phyloP scores from a whole-genome alignment of 2,888 invertebrate species.

The Trachelus tabidus region DNA sequence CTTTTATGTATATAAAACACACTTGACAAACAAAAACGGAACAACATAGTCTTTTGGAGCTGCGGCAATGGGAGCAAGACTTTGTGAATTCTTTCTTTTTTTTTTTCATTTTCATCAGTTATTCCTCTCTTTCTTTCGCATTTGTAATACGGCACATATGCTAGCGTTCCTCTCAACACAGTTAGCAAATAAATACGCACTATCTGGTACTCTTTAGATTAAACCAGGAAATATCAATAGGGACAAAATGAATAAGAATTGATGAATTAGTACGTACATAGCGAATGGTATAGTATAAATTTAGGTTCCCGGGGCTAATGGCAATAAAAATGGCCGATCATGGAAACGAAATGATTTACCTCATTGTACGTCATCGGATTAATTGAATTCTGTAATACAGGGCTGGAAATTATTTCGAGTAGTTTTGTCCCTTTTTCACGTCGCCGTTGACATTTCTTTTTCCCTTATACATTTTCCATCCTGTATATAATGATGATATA shows the following conservation, averaged over 20 bases:
- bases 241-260: neutral
- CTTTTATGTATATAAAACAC: slow-evolving; percentile 59
- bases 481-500: neutral
- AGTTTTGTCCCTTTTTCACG: neutral
- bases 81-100: neutral
- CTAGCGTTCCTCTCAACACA: neutral
- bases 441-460: neutral
- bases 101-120: neutral
- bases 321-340: neutral
- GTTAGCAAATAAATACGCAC: neutral
- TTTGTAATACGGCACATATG: neutral
- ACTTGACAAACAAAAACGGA: slow-evolving; percentile 65
- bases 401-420: neutral
- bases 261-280: neutral
- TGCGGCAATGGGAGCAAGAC: slow-evolving; percentile 31
- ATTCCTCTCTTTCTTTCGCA: neutral
- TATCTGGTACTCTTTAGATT: neutral
- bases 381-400: neutral
- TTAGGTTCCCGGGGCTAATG: neutral
- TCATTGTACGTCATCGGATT: neutral
- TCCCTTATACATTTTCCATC: neutral
- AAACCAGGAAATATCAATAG: neutral
- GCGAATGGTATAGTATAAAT: neutral
- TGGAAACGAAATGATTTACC: neutral
- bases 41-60: slow-evolving; percentile 63